phyloP scores from a whole-genome alignment of 2,888 invertebrate species.

The Limenitis camilla region DNA sequence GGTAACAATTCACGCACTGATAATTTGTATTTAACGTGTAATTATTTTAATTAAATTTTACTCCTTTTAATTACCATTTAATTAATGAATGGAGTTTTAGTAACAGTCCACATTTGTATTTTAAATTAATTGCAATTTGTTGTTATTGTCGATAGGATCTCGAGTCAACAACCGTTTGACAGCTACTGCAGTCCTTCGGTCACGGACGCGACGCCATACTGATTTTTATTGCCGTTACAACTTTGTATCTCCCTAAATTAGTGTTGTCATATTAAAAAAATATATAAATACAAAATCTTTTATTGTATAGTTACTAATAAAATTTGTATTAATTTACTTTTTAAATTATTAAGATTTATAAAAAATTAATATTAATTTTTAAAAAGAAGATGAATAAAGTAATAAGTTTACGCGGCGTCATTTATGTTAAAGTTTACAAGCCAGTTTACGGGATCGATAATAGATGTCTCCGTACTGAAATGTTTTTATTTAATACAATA shows the following conservation, averaged over 20 bases:
- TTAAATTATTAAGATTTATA: no score
- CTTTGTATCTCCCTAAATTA: not conserved
- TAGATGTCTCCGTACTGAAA: no score
- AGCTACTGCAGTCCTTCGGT: conserved; percentile 29
- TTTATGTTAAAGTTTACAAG: no score
- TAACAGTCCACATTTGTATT: conserved; percentile 8
- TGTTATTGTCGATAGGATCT: conserved; percentile 20
- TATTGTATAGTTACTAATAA: no score
- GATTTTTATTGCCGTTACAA: conserved; percentile 25
- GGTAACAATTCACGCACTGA: conserved; percentile 17
- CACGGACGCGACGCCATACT: conserved; percentile 44
- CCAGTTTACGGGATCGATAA: no score
- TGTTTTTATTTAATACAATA: no score
- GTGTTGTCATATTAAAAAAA: not conserved
- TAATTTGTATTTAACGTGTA: conserved; percentile 8
- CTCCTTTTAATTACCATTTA: conserved; percentile 15
- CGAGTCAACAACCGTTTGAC: conserved; percentile 70
- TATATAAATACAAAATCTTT: no score
- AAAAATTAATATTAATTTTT: no score
- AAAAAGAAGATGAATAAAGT: no score
- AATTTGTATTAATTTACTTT: no score
- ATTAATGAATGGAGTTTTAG: no score
- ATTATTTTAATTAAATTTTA: conserved; percentile 10
- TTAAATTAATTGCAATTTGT: conserved; percentile 28
- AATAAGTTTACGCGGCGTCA: no score